phyloP scores from a whole-genome alignment of 2,888 invertebrate species.

The Meteorus cinctellus region DNA sequence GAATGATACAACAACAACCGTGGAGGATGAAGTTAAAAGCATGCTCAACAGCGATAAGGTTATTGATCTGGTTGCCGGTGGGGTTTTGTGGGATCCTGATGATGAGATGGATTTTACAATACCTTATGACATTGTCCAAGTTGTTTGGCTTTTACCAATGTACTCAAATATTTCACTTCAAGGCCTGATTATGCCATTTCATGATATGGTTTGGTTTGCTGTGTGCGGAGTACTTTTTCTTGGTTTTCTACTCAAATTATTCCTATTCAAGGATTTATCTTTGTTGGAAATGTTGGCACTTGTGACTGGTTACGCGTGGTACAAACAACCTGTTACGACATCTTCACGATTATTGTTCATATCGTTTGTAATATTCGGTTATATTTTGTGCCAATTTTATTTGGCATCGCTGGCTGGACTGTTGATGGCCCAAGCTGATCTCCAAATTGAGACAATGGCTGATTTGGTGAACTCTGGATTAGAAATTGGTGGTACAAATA shows the following conservation, averaged over 20 bases:
- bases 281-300: slow-evolving; percentile 60
- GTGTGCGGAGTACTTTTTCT: slow-evolving; percentile 54
- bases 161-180: slow-evolving; percentile 56
- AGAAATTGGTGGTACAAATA: slow-evolving; percentile 28
- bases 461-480: slow-evolving; percentile 56
- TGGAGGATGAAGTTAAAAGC: slow-evolving; percentile 34
- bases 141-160: slow-evolving; percentile 60
- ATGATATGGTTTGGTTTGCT: slow-evolving; percentile 59
- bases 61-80: slow-evolving; percentile 58
- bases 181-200: slow-evolving; percentile 62
- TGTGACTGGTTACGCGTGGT: slow-evolving; percentile 57
- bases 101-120: slow-evolving; percentile 52
- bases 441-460: slow-evolving; percentile 56
- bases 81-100: slow-evolving; percentile 49
- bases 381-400: slow-evolving; percentile 64
- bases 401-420: slow-evolving; percentile 66
- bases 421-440: slow-evolving; percentile 57
- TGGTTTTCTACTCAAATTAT: slow-evolving; percentile 52
- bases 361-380: slow-evolving; percentile 64
- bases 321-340: slow-evolving; percentile 54
- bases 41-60: slow-evolving; percentile 36
- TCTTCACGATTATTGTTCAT: slow-evolving; percentile 63
- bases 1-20: slow-evolving; percentile 39
- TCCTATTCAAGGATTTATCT: slow-evolving; percentile 56
- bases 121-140: slow-evolving; percentile 55